Evolutionary conservation across 2,113 vertebrate genomes (phyloP).

Genomic region (Epinephelus cyanopodus): DNA sequence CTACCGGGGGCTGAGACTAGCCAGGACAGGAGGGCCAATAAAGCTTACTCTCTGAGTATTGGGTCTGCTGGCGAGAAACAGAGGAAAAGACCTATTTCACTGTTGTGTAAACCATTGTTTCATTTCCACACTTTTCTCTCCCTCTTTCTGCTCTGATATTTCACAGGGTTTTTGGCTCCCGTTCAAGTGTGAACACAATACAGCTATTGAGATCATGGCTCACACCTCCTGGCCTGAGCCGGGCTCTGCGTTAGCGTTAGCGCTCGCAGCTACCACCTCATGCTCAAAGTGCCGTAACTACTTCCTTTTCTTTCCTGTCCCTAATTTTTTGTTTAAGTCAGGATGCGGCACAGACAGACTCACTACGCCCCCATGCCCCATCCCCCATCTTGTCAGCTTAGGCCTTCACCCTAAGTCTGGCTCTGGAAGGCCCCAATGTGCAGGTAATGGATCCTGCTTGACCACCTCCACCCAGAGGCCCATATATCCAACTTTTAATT

Average conservation of each 20-base stretch:
- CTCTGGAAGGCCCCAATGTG: slow-evolving; percentile 56
- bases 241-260: slow-evolving; percentile 58
- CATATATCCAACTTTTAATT: slow-evolving; percentile 83
- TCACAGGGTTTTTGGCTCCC: slow-evolving; percentile 78
- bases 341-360: slow-evolving; percentile 29
- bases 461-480: slow-evolving; percentile 63
- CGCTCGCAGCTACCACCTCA: slow-evolving; percentile 62
- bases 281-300: slow-evolving; percentile 31
- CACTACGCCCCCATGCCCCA: background rate
- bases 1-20: slow-evolving; percentile 65
- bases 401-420: slow-evolving; percentile 65
- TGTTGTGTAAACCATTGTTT: slow-evolving; percentile 87
- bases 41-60: slow-evolving; percentile 65
- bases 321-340: slow-evolving; percentile 42
- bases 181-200: slow-evolving; percentile 86
- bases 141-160: slow-evolving; percentile 77
- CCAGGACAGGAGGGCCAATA: slow-evolving; percentile 73
- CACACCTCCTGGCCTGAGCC: slow-evolving; percentile 70
- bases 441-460: slow-evolving; percentile 75
- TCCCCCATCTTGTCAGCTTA: slow-evolving; percentile 52
- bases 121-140: slow-evolving; percentile 80
- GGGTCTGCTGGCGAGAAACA: slow-evolving; percentile 69
- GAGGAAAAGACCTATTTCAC: slow-evolving; percentile 80
- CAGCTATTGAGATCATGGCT: slow-evolving; percentile 81
- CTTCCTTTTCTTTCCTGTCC: slow-evolving; percentile 35